These are phyloP conservation scores for Cassiopea andromeda DNA, from an alignment of 30 jellyfish, hydroid and myxozoan genomes.

Conservation along the genomic window DNA sequence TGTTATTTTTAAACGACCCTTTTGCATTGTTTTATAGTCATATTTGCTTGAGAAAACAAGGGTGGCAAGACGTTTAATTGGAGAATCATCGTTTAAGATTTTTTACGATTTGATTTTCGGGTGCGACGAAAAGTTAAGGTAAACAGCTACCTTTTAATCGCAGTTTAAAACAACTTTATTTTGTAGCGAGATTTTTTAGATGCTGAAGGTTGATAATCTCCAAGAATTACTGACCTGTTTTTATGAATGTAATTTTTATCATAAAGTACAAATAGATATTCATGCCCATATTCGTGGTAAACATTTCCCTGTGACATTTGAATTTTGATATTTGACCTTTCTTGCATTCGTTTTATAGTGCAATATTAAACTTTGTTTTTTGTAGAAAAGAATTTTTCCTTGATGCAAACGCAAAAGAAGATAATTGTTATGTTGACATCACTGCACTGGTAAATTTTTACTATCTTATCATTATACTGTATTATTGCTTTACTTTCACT, in stretches of 20 bases:
- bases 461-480: background rate
- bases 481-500: background rate
- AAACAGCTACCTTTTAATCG: background rate
- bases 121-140: constrained; percentile 76
- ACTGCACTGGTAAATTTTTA: constrained; percentile 51
- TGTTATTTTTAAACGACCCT: background rate
- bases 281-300: too few species aligned
- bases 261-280: too few species aligned
- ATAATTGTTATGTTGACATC: constrained; percentile 66
- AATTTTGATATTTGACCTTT: too few species aligned
- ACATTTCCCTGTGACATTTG: too few species aligned
- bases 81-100: constrained; percentile 89
- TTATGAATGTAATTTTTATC: too few species aligned
- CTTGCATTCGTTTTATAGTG: too few species aligned
- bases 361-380: background rate
- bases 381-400: constrained; percentile 59
- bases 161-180: background rate
- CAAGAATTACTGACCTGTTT: too few species aligned
- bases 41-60: constrained; percentile 84
- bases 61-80: constrained; percentile 68
- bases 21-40: constrained; percentile 53
- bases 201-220: too few species aligned
- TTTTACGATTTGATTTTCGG: constrained; percentile 83
- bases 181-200: background rate
- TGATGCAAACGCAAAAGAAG: constrained; percentile 50